A percentile compares a stretch with the other conserved stretches of the same genome.
These are phyloP conservation scores for Reticulitermes speratus DNA, from an alignment of 1,140 invertebrate genomes.

Conservation along the genomic window DNA sequence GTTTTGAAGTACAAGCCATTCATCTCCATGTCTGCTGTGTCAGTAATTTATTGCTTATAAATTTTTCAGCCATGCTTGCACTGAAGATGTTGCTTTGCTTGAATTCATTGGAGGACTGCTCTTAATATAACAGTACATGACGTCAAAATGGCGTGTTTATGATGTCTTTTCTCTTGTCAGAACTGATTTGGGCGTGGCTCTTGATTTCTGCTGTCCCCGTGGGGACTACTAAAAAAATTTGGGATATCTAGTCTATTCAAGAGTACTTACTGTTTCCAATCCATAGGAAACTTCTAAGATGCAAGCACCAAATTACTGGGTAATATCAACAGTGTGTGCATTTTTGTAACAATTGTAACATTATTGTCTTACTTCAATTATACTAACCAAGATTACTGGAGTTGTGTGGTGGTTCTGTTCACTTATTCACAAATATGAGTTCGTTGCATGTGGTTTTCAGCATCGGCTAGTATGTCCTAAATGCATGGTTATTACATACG, in stretches of 20 bases:
- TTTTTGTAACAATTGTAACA: background rate
- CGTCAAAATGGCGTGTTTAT: background rate
- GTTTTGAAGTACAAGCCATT: background rate
- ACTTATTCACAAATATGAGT: too few species aligned
- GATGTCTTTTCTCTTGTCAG: background rate
- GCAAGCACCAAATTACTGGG: constrained; percentile 13
- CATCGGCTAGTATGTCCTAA: too few species aligned
- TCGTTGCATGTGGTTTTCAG: too few species aligned
- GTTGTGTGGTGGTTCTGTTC: too few species aligned
- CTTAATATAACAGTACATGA: background rate
- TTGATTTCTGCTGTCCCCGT: constrained; percentile 2
- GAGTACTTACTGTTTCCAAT: background rate
- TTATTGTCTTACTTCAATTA: too few species aligned
- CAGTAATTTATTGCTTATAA: background rate
- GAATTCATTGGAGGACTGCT: background rate
- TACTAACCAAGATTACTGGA: too few species aligned
- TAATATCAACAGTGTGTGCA: background rate
- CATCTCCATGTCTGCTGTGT: background rate
- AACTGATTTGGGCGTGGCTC: background rate
- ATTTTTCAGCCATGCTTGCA: background rate
- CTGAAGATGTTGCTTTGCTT: background rate
- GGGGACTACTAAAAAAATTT: background rate
- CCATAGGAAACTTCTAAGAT: background rate
- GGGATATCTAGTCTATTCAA: background rate
- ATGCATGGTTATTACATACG: too few species aligned